Evolutionary conservation across 1,140 invertebrate species (phyloP).

Genomic region (Saccostrea glomerata): DNA sequence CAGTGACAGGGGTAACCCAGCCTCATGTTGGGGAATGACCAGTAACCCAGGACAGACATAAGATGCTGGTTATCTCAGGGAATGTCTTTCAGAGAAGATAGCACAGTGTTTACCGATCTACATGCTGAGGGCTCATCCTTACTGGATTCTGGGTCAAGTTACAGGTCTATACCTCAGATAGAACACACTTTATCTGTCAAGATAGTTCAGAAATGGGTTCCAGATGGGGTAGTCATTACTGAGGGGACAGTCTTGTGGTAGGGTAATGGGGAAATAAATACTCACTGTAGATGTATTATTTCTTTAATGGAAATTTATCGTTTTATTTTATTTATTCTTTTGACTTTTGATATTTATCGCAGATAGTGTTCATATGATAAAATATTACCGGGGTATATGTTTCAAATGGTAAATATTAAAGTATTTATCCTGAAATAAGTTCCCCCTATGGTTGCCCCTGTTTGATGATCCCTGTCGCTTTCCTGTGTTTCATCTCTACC

Average conservation of each 20-base stretch:
- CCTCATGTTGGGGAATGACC: conserved; percentile 34
- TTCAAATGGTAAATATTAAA: background rate
- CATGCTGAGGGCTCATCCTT: conserved; percentile 27
- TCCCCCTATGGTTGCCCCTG: conserved; percentile 9
- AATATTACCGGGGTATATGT: background rate
- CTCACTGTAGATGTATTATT: background rate
- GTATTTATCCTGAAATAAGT: background rate
- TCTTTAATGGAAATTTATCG: too few species aligned
- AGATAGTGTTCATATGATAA: background rate
- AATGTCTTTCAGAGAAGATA: conserved; percentile 30
- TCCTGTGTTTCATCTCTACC: conserved; percentile 30
- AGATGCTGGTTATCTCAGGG: conserved; percentile 24
- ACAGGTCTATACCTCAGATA: conserved; percentile 29
- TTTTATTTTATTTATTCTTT: too few species aligned
- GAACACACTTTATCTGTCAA: conserved; percentile 38
- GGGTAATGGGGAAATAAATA: background rate
- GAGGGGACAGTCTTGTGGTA: conserved; percentile 28
- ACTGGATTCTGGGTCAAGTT: conserved; percentile 29
- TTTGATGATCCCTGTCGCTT: conserved; percentile 36
- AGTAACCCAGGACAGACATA: conserved; percentile 23
- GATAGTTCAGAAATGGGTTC: conserved; percentile 37
- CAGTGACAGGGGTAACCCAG: conserved; percentile 29
- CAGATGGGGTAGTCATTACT: conserved; percentile 28
- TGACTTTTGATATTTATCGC: background rate
- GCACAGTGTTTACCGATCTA: conserved; percentile 33